phyloP scores from a whole-genome alignment of 2,113 vertebrate species.

The Spea multiplicata region DNA sequence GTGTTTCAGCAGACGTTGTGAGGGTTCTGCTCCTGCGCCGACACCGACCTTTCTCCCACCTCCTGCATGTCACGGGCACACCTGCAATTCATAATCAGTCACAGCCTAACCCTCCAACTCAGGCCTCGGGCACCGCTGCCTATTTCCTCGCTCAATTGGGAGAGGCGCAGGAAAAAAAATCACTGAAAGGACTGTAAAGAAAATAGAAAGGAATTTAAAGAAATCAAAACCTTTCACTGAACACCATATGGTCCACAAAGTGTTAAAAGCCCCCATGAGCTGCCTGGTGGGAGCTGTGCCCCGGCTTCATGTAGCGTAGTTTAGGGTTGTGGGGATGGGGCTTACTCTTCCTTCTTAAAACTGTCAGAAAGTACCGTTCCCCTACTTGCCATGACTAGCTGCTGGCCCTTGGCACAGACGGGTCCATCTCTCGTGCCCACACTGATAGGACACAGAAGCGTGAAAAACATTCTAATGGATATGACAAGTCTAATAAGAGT shows the following conservation, averaged over 20 bases:
- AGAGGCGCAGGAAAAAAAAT: not conserved
- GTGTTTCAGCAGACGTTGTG: constrained; percentile 65
- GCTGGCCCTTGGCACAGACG: constrained; percentile 43
- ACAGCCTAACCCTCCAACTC: not conserved
- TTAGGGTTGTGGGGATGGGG: too few species aligned
- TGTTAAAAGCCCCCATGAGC: too few species aligned
- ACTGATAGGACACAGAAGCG: constrained; percentile 84
- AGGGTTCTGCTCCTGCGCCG: constrained; percentile 54
- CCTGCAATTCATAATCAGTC: constrained; percentile 92
- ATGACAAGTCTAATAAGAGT: constrained; percentile 98
- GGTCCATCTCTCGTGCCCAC: constrained; percentile 68
- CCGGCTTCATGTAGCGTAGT: too few species aligned
- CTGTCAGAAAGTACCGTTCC: not conserved
- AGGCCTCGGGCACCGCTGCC: constrained; percentile 6
- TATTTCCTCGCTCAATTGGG: not conserved
- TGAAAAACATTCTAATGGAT: constrained; percentile 96
- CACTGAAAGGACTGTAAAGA: too few species aligned
- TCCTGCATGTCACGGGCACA: constrained; percentile 71
- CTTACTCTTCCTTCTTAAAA: too few species aligned
- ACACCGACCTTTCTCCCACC: constrained; percentile 72
- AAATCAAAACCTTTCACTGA: too few species aligned
- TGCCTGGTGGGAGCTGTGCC: too few species aligned
- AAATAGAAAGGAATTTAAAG: too few species aligned
- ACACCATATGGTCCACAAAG: too few species aligned
- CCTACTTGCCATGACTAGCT: not conserved